Percentiles rank a stretch among this genome's conserved stretches.
Evolutionary conservation across 1,140 invertebrate species (phyloP).

Genomic region (Chymomyza costata): DNA sequence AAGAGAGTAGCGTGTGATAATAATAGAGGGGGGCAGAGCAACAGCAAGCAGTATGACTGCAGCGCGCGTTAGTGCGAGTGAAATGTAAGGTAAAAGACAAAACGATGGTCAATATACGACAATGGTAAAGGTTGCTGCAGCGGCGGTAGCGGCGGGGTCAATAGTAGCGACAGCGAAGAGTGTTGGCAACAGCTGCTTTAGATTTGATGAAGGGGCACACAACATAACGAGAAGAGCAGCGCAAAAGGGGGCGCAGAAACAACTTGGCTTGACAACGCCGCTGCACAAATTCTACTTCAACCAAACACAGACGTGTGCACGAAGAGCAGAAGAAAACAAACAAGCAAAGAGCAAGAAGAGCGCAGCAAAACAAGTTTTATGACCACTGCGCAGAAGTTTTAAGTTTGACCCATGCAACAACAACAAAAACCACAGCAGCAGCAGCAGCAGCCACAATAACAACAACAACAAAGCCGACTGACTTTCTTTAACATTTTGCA

Average conservation of each 20-base stretch:
- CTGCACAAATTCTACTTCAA: slow-evolving; percentile 29
- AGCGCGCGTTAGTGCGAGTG: too few species aligned
- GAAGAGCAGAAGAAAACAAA: slow-evolving; percentile 31
- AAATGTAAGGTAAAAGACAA: too few species aligned
- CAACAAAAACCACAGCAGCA: neutral
- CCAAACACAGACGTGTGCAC: slow-evolving; percentile 5
- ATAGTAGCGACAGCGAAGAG: slow-evolving; percentile 16
- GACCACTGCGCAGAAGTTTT: slow-evolving; percentile 59
- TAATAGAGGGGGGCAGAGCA: too few species aligned
- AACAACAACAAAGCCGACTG: slow-evolving; percentile 26
- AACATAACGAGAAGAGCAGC: too few species aligned
- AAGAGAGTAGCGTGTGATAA: too few species aligned
- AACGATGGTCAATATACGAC: too few species aligned
- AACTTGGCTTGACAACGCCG: slow-evolving; percentile 14
- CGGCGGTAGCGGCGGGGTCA: neutral
- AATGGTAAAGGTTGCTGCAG: neutral
- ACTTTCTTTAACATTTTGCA: slow-evolving; percentile 68
- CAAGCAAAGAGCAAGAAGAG: slow-evolving; percentile 58
- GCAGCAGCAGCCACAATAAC: neutral
- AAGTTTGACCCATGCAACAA: slow-evolving; percentile 30
- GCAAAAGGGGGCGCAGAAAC: slow-evolving; percentile 4
- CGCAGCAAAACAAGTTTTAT: slow-evolving; percentile 18
- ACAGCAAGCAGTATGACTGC: too few species aligned
- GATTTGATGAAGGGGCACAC: too few species aligned
- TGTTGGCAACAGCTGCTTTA: too few species aligned